phyloP scores from a whole-genome alignment of 2,888 invertebrate species.

The Drosophila macrospina region DNA sequence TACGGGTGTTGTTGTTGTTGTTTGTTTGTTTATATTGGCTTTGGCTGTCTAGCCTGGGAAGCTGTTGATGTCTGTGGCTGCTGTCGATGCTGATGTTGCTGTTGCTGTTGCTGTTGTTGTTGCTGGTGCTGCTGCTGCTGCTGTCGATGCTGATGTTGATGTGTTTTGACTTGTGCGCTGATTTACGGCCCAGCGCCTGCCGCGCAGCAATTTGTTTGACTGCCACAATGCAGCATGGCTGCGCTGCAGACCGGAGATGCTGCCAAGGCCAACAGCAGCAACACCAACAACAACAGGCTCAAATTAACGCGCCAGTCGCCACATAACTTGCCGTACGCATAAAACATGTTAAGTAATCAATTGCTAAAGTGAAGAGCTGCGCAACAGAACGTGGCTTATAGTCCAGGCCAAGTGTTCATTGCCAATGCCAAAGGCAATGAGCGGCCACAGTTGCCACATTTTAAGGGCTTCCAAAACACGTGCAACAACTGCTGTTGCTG shows the following conservation, averaged over 20 bases:
- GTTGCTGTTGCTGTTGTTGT: slow-evolving; percentile 23
- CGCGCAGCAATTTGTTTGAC: slow-evolving; percentile 75
- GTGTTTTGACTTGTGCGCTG: slow-evolving; percentile 76
- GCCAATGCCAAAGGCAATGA: slow-evolving; percentile 67
- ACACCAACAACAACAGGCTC: slow-evolving; percentile 42
- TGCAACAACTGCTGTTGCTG: slow-evolving; percentile 55
- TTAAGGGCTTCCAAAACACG: slow-evolving; percentile 72
- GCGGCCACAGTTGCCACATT: slow-evolving; percentile 54
- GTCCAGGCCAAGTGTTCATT: slow-evolving; percentile 63
- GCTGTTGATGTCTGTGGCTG: slow-evolving; percentile 37
- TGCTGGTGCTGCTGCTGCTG: slow-evolving; percentile 16
- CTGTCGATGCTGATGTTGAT: slow-evolving; percentile 65
- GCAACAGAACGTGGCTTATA: slow-evolving; percentile 31
- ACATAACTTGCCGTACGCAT: slow-evolving; percentile 79
- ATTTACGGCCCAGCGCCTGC: slow-evolving; percentile 76
- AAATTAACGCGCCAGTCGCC: slow-evolving; percentile 78
- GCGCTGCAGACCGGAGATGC: slow-evolving; percentile 15
- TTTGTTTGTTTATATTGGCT: slow-evolving; percentile 19
- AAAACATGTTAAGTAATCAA: slow-evolving; percentile 84
- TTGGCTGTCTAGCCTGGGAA: slow-evolving; percentile 41
- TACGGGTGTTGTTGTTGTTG: slow-evolving; percentile 48
- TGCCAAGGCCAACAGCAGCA: slow-evolving; percentile 40
- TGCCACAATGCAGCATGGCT: slow-evolving; percentile 47
- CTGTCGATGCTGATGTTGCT: slow-evolving; percentile 2
- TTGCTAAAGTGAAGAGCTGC: slow-evolving; percentile 62